Base-by-base conservation (phyloP, 2,888 invertebrate species). In the Pilophorus perplexus region DNA sequence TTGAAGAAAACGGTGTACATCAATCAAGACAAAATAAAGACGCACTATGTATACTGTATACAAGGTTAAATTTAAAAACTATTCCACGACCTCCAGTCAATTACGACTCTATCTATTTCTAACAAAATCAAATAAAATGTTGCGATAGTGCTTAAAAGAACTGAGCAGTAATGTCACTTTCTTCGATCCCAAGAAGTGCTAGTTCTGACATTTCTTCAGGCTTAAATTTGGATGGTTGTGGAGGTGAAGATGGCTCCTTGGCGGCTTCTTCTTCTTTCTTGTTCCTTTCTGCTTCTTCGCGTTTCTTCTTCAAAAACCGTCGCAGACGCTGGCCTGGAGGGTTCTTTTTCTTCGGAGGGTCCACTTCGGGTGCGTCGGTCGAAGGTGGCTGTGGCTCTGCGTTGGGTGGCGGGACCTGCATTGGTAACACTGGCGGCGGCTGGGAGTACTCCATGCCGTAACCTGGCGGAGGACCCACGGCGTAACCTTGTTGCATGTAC, bases 131-230 rank as follows among this genome's bases (percentile, higher is more conserved):
- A n/a, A n/a, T n/a, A n/a, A n/a, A n/a, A n/a, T n/a, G n/a, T n/a
- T n/a, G n/a, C n/a, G n/a, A n/a, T n/a, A n/a, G n/a, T n/a, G n/a
- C n/a, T n/a, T 59, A 66, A 27, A 69, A 69, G 22, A 59, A 62
- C 54, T 68, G 67, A 2, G 69, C 69, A 2, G 67, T 65, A 1
- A 67, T 64, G 75, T 93, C 92, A 28, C 86, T 86, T 5, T 87
- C 90, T 74, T 91, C 91, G 57, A 92, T 92, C 1, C 93, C 93
- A 59, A 93, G 79, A 87, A 93, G 85, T 2, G 88, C 88, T 67
- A 92, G 77, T 73, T 93, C 92, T 67, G 68, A 68, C 48, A 67
- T 42, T 4, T 68, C 65, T 89, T 88, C 72, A 81, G 62, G 62
- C 20, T 28, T 25, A 16, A 77, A 73, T 82, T 86, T 74, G 78